A percentile compares a stretch with the other conserved stretches of the same genome.
These are phyloP conservation scores for Pygoscelis antarcticus DNA, from an alignment of 2,113 vertebrate species.

Conservation along the genomic window DNA sequence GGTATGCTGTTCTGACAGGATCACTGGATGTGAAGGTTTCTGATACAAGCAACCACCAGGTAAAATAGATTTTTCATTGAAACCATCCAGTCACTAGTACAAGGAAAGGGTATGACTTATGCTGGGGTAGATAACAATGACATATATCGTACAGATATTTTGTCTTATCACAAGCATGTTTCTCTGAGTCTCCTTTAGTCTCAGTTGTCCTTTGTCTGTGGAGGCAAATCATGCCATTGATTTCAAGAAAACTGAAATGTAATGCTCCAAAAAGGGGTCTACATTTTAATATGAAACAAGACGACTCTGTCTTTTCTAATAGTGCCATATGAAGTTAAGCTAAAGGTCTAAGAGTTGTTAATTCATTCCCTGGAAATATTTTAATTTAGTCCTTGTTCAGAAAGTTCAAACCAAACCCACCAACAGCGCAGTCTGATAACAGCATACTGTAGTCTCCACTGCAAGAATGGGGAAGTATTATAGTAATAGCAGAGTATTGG, in stretches of 20 bases:
- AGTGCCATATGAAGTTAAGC: neutral
- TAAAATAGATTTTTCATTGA: conserved; percentile 59
- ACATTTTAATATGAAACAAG: neutral
- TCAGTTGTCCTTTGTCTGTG: neutral
- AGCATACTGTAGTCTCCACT: neutral
- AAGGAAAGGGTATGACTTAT: neutral
- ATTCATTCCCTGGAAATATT: neutral
- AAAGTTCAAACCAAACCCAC: neutral
- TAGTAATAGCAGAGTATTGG: neutral
- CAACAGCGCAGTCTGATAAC: neutral
- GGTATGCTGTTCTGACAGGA: conserved; percentile 95
- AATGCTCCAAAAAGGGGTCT: neutral
- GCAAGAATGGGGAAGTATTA: neutral
- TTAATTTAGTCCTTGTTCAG: neutral
- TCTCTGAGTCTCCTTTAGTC: neutral
- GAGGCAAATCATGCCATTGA: neutral
- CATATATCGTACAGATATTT: neutral
- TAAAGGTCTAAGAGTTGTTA: neutral
- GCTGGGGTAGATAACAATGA: neutral
- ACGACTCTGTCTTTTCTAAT: neutral
- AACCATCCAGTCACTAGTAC: neutral
- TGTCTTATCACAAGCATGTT: neutral
- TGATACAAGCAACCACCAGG: conserved; percentile 93
- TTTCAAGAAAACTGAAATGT: neutral
- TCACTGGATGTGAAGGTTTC: conserved; percentile 97